Evolutionary conservation across 2,888 invertebrate species (phyloP), one percentile per base, ranked within the genome.

Genomic region (Apoderus coryli): DNA sequence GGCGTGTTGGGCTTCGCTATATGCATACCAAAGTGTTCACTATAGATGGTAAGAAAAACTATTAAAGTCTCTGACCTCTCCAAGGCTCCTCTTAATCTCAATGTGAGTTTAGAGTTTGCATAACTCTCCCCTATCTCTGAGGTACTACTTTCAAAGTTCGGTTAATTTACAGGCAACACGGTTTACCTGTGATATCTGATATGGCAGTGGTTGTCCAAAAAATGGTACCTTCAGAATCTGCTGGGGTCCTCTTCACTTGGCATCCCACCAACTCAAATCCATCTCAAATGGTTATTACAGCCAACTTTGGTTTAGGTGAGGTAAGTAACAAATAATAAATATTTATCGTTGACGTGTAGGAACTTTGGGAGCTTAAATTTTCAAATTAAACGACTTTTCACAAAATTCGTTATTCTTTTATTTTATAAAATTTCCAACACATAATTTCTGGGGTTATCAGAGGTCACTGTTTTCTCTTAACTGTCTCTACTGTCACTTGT

Each of bases 231-330:
- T 67, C 81, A 1, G 72, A 75, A 15, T 64, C 64, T 13, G 77
- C 76, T 28, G 88, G 88, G 4, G 85, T 86, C 2, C 55, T 88
- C 53, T 88, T 88, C 57, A 80, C 86, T 0, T 64, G 74, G 11
- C 76, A 86, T 53, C 86, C 88, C 0, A 64, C 69, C 2, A 69
- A 68, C 7, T 76, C 75, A 0, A 73, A 79, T 55, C 74, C 79
- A 0, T 59, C 67, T 3, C 50, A 65, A 22, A 64, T 86, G 37
- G 60, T 76, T 7, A 65, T 89, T 41, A 80, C 82, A 6, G 76
- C 84, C 3, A 81, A 82, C 56, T 80, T 72, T 53, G 88, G 86
- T 1, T 61, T 85, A 2, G 86, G 86, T 33, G 85, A 86, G 66
- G 82, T 80, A 56, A 41, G 32, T 12, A 27, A n/a, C n/a, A n/a